phyloP scores from a whole-genome alignment of 2,797 vertebrate genomes.

The Tenualosa thibaudeaui region DNA sequence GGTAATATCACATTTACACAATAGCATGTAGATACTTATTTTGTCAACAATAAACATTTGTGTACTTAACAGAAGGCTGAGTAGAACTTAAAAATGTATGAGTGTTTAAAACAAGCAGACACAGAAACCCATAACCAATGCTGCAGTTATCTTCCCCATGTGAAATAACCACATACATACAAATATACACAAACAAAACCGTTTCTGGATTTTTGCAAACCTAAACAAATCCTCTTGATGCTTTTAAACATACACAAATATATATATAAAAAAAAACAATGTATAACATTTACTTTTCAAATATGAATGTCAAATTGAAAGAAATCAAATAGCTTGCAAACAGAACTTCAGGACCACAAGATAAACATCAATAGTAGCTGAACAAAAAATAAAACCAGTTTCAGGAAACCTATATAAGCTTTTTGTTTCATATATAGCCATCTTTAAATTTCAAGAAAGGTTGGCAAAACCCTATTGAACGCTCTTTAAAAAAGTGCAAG shows the following conservation, averaged over 20 bases:
- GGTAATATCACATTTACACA: background rate
- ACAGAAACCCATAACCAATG: background rate
- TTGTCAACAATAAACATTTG: constrained; percentile 1
- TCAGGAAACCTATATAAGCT: background rate
- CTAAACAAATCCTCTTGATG: background rate
- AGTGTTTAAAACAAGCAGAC: background rate
- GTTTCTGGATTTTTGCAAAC: background rate
- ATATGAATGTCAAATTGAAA: background rate
- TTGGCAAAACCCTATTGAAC: background rate
- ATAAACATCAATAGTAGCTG: background rate
- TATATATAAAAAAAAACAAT: background rate
- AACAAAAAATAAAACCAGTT: background rate
- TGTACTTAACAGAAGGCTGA: background rate
- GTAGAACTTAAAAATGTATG: background rate
- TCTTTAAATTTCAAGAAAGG: background rate
- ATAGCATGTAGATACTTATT: background rate
- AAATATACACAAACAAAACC: background rate
- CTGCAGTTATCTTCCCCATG: background rate
- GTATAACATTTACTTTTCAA: background rate
- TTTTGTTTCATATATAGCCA: constrained; percentile 3
- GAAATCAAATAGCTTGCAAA: background rate
- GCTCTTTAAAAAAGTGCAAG: constrained; percentile 7
- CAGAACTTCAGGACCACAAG: background rate
- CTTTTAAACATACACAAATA: background rate
- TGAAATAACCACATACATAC: background rate